Conservation (phyloP, 2,113 vertebrate species). For the Myanophis thanlyinensis region DNA sequence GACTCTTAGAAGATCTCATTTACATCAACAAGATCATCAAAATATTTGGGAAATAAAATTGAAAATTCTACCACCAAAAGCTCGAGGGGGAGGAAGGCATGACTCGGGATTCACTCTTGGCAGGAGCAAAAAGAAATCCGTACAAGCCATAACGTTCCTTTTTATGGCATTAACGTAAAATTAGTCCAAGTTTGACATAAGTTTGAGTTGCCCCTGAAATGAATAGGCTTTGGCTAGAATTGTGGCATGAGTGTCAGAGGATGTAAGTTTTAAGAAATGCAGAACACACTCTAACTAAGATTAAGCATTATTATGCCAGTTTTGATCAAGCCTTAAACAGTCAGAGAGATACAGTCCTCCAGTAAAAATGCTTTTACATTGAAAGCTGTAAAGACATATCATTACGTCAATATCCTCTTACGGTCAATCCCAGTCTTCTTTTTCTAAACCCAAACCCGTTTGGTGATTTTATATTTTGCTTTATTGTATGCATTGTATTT, state of each 20-base stretch:
- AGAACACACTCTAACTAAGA: slow-evolving; percentile 37
- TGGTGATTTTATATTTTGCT: not conserved
- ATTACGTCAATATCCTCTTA: slow-evolving; percentile 40
- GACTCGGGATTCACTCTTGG: not conserved
- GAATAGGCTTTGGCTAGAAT: slow-evolving; percentile 42
- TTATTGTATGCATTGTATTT: not conserved
- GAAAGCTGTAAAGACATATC: not conserved
- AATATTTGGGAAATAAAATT: not conserved
- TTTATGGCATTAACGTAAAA: not conserved
- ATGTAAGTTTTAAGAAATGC: slow-evolving; percentile 36
- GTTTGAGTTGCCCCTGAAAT: slow-evolving; percentile 42
- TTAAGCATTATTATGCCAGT: slow-evolving; percentile 44
- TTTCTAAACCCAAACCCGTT: not conserved
- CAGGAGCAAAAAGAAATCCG: not conserved
- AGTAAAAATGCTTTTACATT: slow-evolving; percentile 40
- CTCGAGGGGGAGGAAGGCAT: no score
- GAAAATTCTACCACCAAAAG: not conserved
- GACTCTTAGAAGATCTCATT: not conserved
- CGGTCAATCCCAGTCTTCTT: not conserved
- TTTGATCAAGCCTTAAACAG: slow-evolving; percentile 35
- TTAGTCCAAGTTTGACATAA: slow-evolving; percentile 2
- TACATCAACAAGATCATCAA: not conserved
- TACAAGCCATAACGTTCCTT: not conserved
- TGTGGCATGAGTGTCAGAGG: slow-evolving; percentile 23
- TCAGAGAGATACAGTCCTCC: slow-evolving; percentile 27